These are phyloP conservation scores for Ptilonorhynchus violaceus DNA, from an alignment of 2,113 vertebrate species.

Conservation along the genomic window DNA sequence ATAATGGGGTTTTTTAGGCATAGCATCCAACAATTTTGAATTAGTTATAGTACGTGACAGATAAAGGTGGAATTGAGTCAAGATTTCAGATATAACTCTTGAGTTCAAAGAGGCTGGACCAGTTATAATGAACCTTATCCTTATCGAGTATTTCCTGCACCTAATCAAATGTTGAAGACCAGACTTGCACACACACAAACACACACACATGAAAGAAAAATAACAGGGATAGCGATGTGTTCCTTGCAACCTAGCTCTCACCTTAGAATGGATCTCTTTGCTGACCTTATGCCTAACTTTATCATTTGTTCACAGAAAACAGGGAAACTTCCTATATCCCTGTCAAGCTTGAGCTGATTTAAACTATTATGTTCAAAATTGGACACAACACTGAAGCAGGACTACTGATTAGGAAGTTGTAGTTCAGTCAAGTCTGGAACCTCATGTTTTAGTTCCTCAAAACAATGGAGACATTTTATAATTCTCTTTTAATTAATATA, in stretches of 20 bases:
- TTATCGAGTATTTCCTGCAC: neutral
- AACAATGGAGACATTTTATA: neutral
- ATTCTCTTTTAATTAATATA: neutral
- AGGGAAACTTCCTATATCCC: neutral
- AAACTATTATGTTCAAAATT: neutral
- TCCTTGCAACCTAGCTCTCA: neutral
- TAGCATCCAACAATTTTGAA: neutral
- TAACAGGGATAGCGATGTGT: neutral
- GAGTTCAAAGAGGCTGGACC: neutral
- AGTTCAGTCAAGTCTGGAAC: neutral
- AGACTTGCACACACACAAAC: neutral
- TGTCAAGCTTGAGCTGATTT: neutral
- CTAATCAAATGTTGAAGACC: neutral
- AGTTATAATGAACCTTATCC: neutral
- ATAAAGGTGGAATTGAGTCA: neutral
- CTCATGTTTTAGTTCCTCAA: neutral
- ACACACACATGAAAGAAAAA: neutral
- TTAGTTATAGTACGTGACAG: neutral
- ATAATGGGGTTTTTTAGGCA: neutral
- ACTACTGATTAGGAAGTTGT: neutral
- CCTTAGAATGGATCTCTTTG: neutral
- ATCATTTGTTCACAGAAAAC: neutral
- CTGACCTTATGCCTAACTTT: neutral
- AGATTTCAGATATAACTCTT: neutral
- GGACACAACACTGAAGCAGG: neutral